These are phyloP conservation scores for Catharus bicknelli DNA, from an alignment of 2,113 vertebrate genomes.

Conservation along the genomic window DNA sequence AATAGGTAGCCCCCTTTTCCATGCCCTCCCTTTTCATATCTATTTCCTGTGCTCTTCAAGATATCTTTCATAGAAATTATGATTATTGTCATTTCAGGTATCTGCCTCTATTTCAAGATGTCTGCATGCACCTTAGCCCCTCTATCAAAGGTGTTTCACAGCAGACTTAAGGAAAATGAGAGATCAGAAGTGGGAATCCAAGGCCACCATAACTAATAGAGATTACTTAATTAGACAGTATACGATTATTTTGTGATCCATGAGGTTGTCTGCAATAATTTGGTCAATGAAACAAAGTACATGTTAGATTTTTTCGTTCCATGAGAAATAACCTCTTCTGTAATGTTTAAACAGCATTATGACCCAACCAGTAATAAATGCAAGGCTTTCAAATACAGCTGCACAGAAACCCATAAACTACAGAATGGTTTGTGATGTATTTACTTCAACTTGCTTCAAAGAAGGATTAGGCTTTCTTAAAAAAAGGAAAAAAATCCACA, in stretches of 20 bases:
- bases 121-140: neutral
- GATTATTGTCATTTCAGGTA: neutral
- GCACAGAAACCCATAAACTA: neutral
- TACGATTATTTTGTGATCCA: constrained; percentile 24
- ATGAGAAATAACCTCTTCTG: neutral
- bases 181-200: neutral
- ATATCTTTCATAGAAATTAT: neutral
- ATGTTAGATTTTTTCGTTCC: neutral
- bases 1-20: neutral
- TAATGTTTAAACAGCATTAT: neutral
- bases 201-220: neutral
- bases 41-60: neutral
- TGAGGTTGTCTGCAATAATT: neutral
- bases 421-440: neutral
- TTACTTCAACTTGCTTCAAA: neutral
- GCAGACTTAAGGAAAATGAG: neutral
- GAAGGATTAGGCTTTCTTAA: neutral
- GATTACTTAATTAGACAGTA: neutral
- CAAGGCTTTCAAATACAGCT: neutral
- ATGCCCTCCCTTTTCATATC: neutral
- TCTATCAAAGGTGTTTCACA: neutral
- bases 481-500: neutral
- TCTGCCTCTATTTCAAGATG: neutral
- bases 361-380: neutral
- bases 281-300: neutral